Conservation (phyloP, 2,113 vertebrate genomes). For the Hipposideros armiger region DNA sequence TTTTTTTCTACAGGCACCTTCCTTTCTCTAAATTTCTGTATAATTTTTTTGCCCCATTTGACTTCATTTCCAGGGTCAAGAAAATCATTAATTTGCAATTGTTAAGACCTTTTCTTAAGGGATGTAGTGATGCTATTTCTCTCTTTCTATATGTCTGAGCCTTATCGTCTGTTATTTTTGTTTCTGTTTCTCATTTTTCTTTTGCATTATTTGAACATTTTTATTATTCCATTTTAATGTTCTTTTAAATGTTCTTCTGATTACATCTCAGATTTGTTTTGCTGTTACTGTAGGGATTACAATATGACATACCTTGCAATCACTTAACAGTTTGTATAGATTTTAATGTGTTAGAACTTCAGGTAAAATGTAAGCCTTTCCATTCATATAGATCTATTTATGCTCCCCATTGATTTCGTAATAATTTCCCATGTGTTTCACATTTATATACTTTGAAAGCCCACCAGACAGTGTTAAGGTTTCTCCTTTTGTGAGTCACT, state of each 20-base stretch:
- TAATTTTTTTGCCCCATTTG: not conserved
- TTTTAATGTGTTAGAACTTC: not conserved
- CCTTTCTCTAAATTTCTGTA: slow-evolving; percentile 20
- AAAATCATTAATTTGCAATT: not conserved
- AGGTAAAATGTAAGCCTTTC: not conserved
- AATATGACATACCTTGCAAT: not conserved
- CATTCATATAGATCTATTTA: not conserved
- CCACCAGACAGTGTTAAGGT: not conserved
- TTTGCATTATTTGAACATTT: not conserved
- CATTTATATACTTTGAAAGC: not conserved
- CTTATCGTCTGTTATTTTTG: not conserved
- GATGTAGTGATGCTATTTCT: not conserved
- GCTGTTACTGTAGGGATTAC: not conserved
- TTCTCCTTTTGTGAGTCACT: not conserved
- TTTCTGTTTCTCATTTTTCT: slow-evolving; percentile 1
- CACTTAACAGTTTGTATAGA: not conserved
- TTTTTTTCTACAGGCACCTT: not conserved
- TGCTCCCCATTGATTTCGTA: not conserved
- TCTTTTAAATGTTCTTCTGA: not conserved
- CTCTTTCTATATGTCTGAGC: not conserved
- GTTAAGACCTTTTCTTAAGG: not conserved
- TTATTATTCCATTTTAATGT: slow-evolving; percentile 16
- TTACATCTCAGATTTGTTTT: not conserved
- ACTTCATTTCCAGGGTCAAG: not conserved
- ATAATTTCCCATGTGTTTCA: slow-evolving; percentile 28